Conservation (phyloP, 2,797 vertebrate genomes). For the Loris lydekkerianus region DNA sequence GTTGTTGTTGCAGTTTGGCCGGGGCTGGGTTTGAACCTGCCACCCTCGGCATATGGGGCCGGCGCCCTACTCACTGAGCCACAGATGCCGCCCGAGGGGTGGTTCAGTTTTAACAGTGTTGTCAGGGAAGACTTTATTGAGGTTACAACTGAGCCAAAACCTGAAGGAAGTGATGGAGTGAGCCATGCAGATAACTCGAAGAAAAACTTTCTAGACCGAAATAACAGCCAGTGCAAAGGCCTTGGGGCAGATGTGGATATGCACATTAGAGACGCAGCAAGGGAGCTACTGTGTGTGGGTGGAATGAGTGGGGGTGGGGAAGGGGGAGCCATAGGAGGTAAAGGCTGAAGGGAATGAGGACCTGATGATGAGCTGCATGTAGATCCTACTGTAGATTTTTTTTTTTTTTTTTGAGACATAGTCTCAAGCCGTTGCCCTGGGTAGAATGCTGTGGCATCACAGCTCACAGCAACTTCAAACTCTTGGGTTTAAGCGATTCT, state of each 20-base stretch:
- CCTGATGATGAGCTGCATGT: not conserved
- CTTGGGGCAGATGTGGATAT: not conserved
- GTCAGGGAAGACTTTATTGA: slow-evolving; percentile 54
- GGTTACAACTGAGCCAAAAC: not conserved
- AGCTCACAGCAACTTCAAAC: too few relatives aligned
- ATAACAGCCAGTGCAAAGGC: not conserved
- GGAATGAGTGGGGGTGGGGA: not conserved
- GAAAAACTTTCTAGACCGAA: slow-evolving; percentile 3
- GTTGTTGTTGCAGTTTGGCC: too few relatives aligned
- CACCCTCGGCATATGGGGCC: too few relatives aligned
- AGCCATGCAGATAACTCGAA: not conserved
- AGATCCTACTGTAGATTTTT: not conserved
- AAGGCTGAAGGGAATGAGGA: slow-evolving; percentile 13
- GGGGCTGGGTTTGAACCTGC: too few relatives aligned
- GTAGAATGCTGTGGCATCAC: too few relatives aligned
- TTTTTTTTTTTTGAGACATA: not conserved
- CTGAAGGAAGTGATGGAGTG: not conserved
- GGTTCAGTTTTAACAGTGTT: slow-evolving; percentile 16
- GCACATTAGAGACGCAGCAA: not conserved
- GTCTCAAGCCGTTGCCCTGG: too few relatives aligned
- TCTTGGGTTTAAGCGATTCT: too few relatives aligned
- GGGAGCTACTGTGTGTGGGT: not conserved
- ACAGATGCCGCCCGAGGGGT: not conserved
- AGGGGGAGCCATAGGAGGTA: not conserved
- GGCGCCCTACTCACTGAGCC: too few relatives aligned